Conservation (phyloP, 1,140 invertebrate genomes). For the Achroia grisella region DNA sequence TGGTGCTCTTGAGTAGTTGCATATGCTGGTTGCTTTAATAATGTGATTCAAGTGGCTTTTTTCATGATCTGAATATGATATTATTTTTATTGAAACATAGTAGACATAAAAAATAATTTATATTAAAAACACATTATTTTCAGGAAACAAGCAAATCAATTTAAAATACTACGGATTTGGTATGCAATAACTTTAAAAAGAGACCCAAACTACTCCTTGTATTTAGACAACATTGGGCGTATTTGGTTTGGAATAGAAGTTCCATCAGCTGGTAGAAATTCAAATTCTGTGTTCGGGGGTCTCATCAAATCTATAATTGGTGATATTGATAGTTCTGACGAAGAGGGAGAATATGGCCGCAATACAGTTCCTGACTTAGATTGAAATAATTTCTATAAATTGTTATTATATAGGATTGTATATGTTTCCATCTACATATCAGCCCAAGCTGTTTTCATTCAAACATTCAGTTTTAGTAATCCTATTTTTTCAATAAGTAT, state of each 20-base stretch:
- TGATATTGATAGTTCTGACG: constrained; percentile 58
- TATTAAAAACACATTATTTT: constrained; percentile 18
- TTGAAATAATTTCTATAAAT: constrained; percentile 32
- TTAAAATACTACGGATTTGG: constrained; percentile 48
- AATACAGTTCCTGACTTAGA: constrained; percentile 52
- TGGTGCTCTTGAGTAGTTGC: no score
- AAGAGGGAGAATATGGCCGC: constrained; percentile 36
- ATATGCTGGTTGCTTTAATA: no score
- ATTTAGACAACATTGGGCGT: constrained; percentile 59
- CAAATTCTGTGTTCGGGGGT: constrained; percentile 50
- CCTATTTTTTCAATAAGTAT: no score
- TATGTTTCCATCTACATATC: constrained; percentile 11
- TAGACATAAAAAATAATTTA: no score
- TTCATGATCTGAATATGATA: no score
- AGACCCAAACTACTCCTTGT: constrained; percentile 57
- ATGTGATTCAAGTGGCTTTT: no score
- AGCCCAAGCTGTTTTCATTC: constrained; percentile 1
- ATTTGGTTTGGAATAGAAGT: constrained; percentile 65
- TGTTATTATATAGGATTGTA: not conserved
- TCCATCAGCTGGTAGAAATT: constrained; percentile 33
- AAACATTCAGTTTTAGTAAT: no score
- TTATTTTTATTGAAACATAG: no score
- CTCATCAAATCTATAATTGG: constrained; percentile 59
- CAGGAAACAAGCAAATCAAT: constrained; percentile 52
- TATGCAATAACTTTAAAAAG: constrained; percentile 61